Conservation (phyloP, 2,797 vertebrate species). For the Rhinatrema bivittatum region DNA sequence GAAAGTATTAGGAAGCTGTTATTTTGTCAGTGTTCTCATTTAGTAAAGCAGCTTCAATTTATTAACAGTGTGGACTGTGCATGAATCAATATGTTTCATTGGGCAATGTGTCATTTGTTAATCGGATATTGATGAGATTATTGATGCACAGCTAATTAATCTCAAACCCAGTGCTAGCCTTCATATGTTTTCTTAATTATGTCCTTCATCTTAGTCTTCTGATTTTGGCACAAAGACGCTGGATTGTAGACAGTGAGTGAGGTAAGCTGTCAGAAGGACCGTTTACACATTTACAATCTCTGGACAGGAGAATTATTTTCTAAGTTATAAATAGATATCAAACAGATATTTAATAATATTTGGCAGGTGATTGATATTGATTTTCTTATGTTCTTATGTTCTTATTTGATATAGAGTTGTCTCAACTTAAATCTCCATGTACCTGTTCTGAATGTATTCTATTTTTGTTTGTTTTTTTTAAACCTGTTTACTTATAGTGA, state of each 20-base stretch:
- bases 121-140: slow-evolving; percentile 99
- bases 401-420: slow-evolving; percentile 39
- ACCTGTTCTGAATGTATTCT: no score
- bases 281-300: slow-evolving; percentile 57
- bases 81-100: slow-evolving; percentile 96
- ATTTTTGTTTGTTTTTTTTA: no score
- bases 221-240: slow-evolving; percentile 59
- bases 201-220: slow-evolving; percentile 92
- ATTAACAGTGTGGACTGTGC: slow-evolving; percentile 84
- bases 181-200: slow-evolving; percentile 98
- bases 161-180: slow-evolving; percentile 77
- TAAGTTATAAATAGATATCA: slow-evolving; percentile 66
- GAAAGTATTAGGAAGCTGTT: slow-evolving; percentile 59
- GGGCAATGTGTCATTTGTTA: slow-evolving; percentile 99
- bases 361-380: slow-evolving; percentile 56
- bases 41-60: slow-evolving; percentile 85
- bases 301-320: slow-evolving; percentile 62
- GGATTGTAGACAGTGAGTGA: slow-evolving; percentile 68
- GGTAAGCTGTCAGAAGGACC: slow-evolving; percentile 61
- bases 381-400: no score
- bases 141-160: slow-evolving; percentile 98
- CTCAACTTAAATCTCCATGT: slow-evolving; percentile 37
- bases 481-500: no score
- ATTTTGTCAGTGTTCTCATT: slow-evolving; percentile 78
- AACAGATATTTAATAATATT: slow-evolving; percentile 66